phyloP scores from a whole-genome alignment of 2,113 vertebrate species.

The Heloderma charlesbogerti region DNA sequence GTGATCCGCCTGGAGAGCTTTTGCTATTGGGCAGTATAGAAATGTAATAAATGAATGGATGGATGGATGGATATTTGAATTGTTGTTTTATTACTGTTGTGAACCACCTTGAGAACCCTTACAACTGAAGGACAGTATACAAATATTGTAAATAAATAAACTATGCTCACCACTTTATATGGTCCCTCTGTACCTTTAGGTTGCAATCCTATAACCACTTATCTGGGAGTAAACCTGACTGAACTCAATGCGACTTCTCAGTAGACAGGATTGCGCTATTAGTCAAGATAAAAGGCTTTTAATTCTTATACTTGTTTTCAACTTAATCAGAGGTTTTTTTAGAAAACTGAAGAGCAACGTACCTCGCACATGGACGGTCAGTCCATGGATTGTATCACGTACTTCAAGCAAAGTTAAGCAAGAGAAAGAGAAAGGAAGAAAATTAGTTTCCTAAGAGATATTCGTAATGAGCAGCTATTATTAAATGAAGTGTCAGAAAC shows the following conservation, averaged over 20 bases:
- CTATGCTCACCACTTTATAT: neutral
- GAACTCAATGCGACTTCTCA: neutral
- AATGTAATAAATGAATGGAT: no score
- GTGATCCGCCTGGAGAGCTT: no score
- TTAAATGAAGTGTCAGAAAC: neutral
- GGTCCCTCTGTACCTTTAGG: neutral
- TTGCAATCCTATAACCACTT: neutral
- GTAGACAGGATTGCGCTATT: neutral
- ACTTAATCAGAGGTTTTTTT: neutral
- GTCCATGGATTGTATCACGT: conserved; percentile 1
- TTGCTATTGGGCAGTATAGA: no score
- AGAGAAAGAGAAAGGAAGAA: conserved; percentile 1
- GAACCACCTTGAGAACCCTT: neutral
- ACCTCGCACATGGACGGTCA: conserved; percentile 2
- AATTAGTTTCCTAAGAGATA: neutral
- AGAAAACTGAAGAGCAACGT: neutral
- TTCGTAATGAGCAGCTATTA: neutral
- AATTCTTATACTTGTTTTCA: neutral
- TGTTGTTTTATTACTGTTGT: neutral
- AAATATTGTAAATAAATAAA: neutral
- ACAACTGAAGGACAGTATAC: neutral
- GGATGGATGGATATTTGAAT: neutral
- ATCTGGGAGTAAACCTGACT: neutral
- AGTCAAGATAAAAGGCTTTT: neutral
- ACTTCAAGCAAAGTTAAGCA: conserved; percentile 9